Conservation (phyloP, 2,113 vertebrate species). For the Bambusicola thoracicus region DNA sequence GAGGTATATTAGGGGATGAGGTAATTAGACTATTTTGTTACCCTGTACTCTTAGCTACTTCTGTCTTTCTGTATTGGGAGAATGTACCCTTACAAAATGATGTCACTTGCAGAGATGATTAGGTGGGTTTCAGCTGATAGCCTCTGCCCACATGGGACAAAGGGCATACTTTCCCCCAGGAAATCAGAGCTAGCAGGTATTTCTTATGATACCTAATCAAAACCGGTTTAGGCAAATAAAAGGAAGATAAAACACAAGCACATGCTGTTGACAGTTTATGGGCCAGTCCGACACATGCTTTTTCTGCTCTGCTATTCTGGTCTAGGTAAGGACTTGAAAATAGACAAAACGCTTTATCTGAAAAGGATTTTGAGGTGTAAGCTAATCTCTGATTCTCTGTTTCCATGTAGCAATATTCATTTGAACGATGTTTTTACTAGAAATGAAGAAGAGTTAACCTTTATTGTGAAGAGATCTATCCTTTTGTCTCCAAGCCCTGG, state of each 20-base stretch:
- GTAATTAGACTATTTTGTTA: not conserved
- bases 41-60: not conserved
- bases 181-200: conserved; percentile 34
- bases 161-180: not conserved
- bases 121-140: conserved; percentile 5
- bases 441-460: not conserved
- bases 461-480: not conserved
- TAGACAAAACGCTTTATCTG: not conserved
- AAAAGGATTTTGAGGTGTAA: not conserved
- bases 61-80: not conserved
- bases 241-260: conserved; percentile 17
- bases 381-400: not conserved
- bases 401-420: not conserved
- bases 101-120: conserved; percentile 1
- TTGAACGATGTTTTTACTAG: not conserved
- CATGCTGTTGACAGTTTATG: no score
- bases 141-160: not conserved
- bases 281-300: no score
- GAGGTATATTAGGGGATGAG: not conserved
- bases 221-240: conserved; percentile 36
- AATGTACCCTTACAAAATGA: not conserved
- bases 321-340: conserved; percentile 9
- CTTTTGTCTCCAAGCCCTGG: not conserved
- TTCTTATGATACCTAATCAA: conserved; percentile 27
- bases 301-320: not conserved